Base-by-base conservation (phyloP, 2,888 invertebrate genomes). In the Corythucha ciliata region DNA sequence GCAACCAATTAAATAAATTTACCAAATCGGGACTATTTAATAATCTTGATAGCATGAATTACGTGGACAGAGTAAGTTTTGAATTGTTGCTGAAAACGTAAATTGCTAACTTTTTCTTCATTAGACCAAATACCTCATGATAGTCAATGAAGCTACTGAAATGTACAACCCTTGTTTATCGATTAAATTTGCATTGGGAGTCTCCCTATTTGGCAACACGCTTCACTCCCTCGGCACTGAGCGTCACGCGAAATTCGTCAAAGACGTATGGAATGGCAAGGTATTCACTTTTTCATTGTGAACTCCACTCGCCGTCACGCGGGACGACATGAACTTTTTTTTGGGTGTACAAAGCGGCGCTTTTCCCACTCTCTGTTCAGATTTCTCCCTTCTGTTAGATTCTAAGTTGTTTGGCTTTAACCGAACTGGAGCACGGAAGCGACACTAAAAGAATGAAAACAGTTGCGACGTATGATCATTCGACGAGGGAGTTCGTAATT, bases 181-280 rank as follows among this genome's bases (percentile, higher is more conserved):
- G 0, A 80, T 86, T 2, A 86, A 86, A 67, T 79, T 83, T 65
- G 86, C 81, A 0, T 71, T 85, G 16, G 84, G 85, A 1, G 77
- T 83, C 54, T 80, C 81, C 57, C 68, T 86, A 20, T 82, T 84
- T 62, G 80, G 80, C 26, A 85, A 85, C 66, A 79, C 83, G 0
- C 67, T 86, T 16, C 70, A 81, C 0, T 82, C 82, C 2, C 73
- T 86, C 59, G 86, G 85, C 42, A 84, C 84, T 0, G 82, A 85
- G 61, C 71, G 83, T 33, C 85, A 86, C 63, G 68, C 74, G 52
- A 76, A 79, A 60, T 78, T 81, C 56, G 80, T 79, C 59, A 75
- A 79, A 59, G 79, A 79, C 3, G 78, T 80, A 0, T 81, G 80
- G 71, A 77, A 79, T 61, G 77, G 82, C 66, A 79, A 84, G 72